Evolutionary conservation across 2,888 invertebrate species (phyloP).

Genomic region (Pachycephus smyrnensis): DNA sequence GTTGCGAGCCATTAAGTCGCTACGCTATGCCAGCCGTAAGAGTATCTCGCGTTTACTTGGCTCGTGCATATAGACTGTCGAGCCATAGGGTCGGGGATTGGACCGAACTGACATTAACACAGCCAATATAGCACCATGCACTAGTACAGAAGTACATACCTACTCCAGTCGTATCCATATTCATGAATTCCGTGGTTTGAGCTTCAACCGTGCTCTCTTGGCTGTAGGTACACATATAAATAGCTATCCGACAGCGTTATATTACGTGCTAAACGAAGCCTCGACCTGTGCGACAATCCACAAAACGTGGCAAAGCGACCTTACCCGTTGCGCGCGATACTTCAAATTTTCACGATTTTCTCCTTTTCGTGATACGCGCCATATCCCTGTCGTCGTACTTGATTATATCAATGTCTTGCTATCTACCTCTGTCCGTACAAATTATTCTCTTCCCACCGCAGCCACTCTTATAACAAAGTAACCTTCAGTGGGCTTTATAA

Average conservation of each 20-base stretch:
- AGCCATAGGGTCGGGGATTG: conserved; percentile 10
- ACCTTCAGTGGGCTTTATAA: not conserved
- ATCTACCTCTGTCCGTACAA: not conserved
- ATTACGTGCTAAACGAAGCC: conserved; percentile 51
- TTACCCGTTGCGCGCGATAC: not conserved
- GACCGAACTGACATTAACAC: conserved; percentile 1
- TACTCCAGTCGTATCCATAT: not conserved
- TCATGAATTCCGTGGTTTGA: not conserved
- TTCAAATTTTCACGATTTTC: not conserved
- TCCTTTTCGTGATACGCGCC: not conserved
- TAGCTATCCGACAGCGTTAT: conserved; percentile 45
- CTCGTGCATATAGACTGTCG: conserved; percentile 10
- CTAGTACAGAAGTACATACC: not conserved
- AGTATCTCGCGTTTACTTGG: conserved; percentile 29
- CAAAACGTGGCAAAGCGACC: conserved; percentile 27
- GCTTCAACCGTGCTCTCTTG: not conserved
- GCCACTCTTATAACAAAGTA: not conserved
- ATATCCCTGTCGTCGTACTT: not conserved
- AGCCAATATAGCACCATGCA: not conserved
- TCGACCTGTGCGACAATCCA: conserved; percentile 35
- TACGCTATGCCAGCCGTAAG: conserved; percentile 49
- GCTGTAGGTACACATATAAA: conserved; percentile 40
- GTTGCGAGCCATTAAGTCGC: conserved; percentile 57
- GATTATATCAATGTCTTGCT: not conserved
- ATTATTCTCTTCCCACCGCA: not conserved